Base-by-base conservation (phyloP, 2,888 invertebrate species). In the Eretmocerus hayati region DNA sequence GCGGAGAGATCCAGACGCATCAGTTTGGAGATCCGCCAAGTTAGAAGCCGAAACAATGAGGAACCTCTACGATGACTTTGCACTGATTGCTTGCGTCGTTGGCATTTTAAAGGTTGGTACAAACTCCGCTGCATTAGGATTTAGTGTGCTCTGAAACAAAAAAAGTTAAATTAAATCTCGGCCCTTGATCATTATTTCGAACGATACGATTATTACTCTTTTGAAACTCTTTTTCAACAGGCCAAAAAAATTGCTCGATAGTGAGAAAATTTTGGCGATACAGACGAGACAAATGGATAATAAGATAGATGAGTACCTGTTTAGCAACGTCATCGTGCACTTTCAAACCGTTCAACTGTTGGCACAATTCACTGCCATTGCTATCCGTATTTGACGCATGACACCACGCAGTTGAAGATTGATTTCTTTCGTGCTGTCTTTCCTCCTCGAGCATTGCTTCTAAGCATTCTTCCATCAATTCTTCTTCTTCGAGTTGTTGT, bases 101-200 rank as follows among this genome's bases (percentile, higher is more conserved):
- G 59, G 66, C 38, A 59, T 52, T 57, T 64, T 67, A 43, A 65
- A 69, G 49, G 66, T 62, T 58, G 90, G 90, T 48, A 90, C 81
- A 63, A 90, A 90, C 73, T 90, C 90, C 0, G 86, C 87, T 1
- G 90, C 90, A 58, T 90, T 77, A 1, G 90, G 90, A 75, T 90
- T 90, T 50, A 90, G 74, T 33, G 84, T 84, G 44, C 87, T 87
- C 68, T 86, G 77, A 3, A 82, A n/a, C n/a, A n/a, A n/a, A n/a
- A n/a, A n/a, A n/a, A n/a, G n/a, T n/a, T n/a, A n/a, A n/a, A n/a
- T n/a, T n/a, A n/a, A n/a, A n/a, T n/a, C n/a, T n/a, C n/a, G n/a
- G n/a, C n/a, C n/a, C n/a, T n/a, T n/a, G n/a, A n/a, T n/a, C n/a
- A n/a, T n/a, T n/a, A n/a, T n/a, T n/a, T n/a, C n/a, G n/a, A n/a